These are phyloP conservation scores for Oryctes rhinoceros DNA, from an alignment of 1,140 invertebrate genomes.

Conservation along the genomic window DNA sequence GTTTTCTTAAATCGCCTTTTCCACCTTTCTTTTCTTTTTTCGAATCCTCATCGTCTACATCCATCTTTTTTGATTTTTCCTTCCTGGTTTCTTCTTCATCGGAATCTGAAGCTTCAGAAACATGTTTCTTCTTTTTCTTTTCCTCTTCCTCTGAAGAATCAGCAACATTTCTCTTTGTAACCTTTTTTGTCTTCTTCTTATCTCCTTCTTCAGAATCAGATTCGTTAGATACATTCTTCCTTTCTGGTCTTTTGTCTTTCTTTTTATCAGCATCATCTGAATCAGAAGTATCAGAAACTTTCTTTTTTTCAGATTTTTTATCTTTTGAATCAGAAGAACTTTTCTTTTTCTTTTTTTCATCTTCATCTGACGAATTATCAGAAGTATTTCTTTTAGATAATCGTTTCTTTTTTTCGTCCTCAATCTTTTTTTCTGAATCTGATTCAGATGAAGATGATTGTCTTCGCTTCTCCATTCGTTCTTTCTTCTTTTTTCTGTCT, in stretches of 20 bases:
- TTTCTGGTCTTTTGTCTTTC: constrained; percentile 48
- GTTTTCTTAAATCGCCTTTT: constrained; percentile 59
- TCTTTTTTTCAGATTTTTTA: constrained; percentile 10
- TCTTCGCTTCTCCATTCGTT: background rate
- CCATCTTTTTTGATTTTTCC: constrained; percentile 47
- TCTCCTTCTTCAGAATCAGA: constrained; percentile 41
- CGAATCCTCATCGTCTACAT: constrained; percentile 45
- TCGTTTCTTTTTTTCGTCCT: constrained; percentile 38
- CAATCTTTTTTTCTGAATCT: constrained; percentile 4
- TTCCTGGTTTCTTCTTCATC: constrained; percentile 48
- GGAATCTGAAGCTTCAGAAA: constrained; percentile 41
- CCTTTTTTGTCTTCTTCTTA: constrained; percentile 43
- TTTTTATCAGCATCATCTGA: constrained; percentile 47
- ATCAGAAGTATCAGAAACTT: constrained; percentile 34
- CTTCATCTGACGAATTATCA: constrained; percentile 33
- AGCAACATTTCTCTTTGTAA: background rate
- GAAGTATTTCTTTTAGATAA: constrained; percentile 11
- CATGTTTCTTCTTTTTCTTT: constrained; percentile 44
- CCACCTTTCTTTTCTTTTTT: constrained; percentile 61
- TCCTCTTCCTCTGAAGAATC: constrained; percentile 52
- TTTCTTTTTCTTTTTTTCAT: constrained; percentile 36
- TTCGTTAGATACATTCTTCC: constrained; percentile 48
- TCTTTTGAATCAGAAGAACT: background rate
- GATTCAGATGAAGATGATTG: constrained; percentile 38
- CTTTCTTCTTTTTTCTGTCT: constrained; percentile 41